These are phyloP conservation scores for Myxocyprinus asiaticus DNA, from an alignment of 2,113 vertebrate genomes.

Conservation along the genomic window DNA sequence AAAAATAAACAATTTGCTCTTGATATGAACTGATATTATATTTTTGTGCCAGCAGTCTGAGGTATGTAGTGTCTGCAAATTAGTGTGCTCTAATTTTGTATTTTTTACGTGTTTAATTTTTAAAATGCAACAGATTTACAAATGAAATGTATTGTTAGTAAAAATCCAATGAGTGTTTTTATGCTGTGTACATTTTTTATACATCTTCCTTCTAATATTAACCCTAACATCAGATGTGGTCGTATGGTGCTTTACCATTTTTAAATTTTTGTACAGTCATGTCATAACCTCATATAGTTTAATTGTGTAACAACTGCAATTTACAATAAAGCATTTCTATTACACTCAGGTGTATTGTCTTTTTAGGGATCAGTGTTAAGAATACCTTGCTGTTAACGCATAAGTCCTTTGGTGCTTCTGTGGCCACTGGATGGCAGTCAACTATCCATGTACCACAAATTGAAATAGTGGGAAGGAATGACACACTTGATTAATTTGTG, in stretches of 20 bases:
- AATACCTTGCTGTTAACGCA: too few species aligned
- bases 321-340: slow-evolving; percentile 69
- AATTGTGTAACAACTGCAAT: slow-evolving; percentile 40
- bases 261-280: not conserved
- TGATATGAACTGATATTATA: not conserved
- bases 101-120: not conserved
- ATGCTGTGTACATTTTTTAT: slow-evolving; percentile 3
- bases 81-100: not conserved
- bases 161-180: not conserved
- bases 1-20: not conserved
- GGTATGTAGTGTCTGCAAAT: not conserved
- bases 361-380: not conserved
- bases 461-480: too few species aligned
- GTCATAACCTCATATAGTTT: not conserved
- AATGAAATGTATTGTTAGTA: not conserved
- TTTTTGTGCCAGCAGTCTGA: not conserved
- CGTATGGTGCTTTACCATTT: not conserved
- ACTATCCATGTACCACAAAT: not conserved
- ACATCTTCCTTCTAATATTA: not conserved
- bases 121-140: not conserved
- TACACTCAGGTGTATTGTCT: not conserved
- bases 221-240: not conserved
- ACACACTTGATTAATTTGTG: too few species aligned
- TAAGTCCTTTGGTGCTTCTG: too few species aligned
- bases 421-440: slow-evolving; percentile 62